Base-by-base conservation (phyloP, 2,888 invertebrate species). In the Cephus rjabovi region DNA sequence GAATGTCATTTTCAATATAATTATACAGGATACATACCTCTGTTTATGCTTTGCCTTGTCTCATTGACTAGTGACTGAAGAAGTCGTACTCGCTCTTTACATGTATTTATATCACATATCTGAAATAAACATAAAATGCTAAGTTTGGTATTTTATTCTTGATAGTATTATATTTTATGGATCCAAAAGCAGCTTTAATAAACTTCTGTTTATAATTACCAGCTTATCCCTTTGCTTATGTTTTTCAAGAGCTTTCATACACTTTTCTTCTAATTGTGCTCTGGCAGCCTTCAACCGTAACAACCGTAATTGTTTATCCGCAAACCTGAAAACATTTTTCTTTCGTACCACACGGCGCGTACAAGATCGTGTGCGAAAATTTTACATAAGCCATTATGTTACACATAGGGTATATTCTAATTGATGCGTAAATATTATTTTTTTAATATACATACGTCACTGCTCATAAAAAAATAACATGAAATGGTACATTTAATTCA, bases 271-370 rank as follows among this genome's bases (percentile, higher is more conserved):
- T 73, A 94, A 90, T 74, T 92, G 92, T 82, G 92, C 92, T 81
- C 93, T 92, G 74, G 93, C 93, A 76, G 93, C 93, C 89, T 94
- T 93, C 81, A 95, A 90, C 84, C 94, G 93, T 83, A 93, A 90
- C 79, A 95, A 93, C 84, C 93, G 93, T 85, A 93, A 92, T 86
- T 95, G 94, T 86, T 94, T 95, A 85, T 95, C 95, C 37, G 93
- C 92, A 89, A 94, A 94, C 84, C 95, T 95, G 83, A 75, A 92
- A 92, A 75, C 56, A 56, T 56, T 56, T 71, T 71, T 30, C 30
- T 23, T 23, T 71, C 30, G 23, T 71, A 23, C 6, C 12, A 71
- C 23, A 30, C 12, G 6, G 23, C 11, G 23, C 6, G 12, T 71
- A 30, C 11, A 34, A 71, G 30, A 11, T 71, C 23, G 12, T 71